Evolutionary conservation across 2,888 invertebrate species (phyloP), one percentile per base, ranked within the genome.

Genomic region (Chaetoderma sp.): DNA sequence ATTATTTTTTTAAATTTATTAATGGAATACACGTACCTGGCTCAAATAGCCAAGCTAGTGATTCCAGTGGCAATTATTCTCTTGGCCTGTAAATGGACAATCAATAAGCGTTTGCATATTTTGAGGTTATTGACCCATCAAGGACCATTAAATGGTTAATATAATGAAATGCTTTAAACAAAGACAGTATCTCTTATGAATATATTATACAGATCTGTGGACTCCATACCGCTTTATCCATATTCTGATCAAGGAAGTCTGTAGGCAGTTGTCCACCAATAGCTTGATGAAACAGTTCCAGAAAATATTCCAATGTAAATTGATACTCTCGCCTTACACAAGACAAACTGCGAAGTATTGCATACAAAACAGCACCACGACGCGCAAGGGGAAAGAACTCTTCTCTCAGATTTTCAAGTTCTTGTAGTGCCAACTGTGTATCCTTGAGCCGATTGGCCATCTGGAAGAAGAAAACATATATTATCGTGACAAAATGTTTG

Each of bases 211-310:
- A n/a, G n/a, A n/a, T n/a, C n/a, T n/a, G n/a, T n/a, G n/a, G n/a
- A n/a, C n/a, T n/a, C n/a, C n/a, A n/a, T n/a, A n/a, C n/a, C n/a
- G n/a, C n/a, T n/a, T n/a, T n/a, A n/a, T n/a, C n/a, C n/a, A n/a
- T n/a, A n/a, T n/a, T n/a, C n/a, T n/a, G n/a, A n/a, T 69, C 66
- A 18, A 59, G 66, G 60, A 71, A 78, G 6, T 78, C 78, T 8
- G 70, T 68, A 16, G 83, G 83, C 13, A 83, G 69, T 47, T 80
- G 77, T 4, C 79, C 81, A 42, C 83, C 83, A 10, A 85, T 74
- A 5, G 84, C 83, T 62, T 83, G 83, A 69, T 85, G 83, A 79
- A 83, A 85, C 66, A 85, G 72, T 21, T 76, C 66, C 18, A 83
- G 70, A 72, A 85, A 85, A 70, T 81, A 83, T 28, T 75, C 68